These are phyloP conservation scores for Cyrtodaria siliqua DNA, from an alignment of 2,888 invertebrate species.

Conservation along the genomic window DNA sequence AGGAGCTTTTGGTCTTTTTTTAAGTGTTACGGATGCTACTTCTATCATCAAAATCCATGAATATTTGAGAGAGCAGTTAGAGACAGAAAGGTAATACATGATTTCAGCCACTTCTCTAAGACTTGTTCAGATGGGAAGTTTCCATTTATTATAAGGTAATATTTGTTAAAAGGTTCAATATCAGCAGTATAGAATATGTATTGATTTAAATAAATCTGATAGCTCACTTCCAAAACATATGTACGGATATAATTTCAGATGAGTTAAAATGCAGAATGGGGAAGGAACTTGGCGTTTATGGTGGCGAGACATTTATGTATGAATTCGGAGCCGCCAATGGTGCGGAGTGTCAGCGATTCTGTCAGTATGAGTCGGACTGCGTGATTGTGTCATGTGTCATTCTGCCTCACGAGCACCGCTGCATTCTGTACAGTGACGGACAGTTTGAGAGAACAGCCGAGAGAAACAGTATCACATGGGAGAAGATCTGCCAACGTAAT, in stretches of 20 bases:
- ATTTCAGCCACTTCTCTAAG: too few species aligned
- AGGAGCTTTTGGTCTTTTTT: too few species aligned
- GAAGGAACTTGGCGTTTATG: conserved; percentile 9
- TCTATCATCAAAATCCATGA: too few species aligned
- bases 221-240: too few species aligned
- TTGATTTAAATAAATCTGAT: too few species aligned
- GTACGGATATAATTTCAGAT: conserved; percentile 11
- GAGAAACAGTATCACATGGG: conserved; percentile 19
- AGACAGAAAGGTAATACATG: too few species aligned
- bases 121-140: too few species aligned
- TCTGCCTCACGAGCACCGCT: background rate
- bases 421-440: conserved; percentile 6
- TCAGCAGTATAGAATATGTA: too few species aligned
- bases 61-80: too few species aligned
- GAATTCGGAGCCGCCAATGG: background rate
- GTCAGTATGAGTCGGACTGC: conserved; percentile 16
- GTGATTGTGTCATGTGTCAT: conserved; percentile 3
- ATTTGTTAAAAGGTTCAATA: too few species aligned
- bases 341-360: conserved; percentile 9
- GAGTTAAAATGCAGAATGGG: conserved; percentile 15
- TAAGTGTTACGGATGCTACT: too few species aligned
- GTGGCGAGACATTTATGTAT: conserved; percentile 14
- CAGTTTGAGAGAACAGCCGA: conserved; percentile 17
- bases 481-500: conserved; percentile 16
- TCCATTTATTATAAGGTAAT: too few species aligned